A percentile compares a stretch with the other conserved stretches of the same genome.
Conservation (phyloP, 37 sponge, comb jelly and placozoan genomes). For the Aphrocallistes beatrix region DNA sequence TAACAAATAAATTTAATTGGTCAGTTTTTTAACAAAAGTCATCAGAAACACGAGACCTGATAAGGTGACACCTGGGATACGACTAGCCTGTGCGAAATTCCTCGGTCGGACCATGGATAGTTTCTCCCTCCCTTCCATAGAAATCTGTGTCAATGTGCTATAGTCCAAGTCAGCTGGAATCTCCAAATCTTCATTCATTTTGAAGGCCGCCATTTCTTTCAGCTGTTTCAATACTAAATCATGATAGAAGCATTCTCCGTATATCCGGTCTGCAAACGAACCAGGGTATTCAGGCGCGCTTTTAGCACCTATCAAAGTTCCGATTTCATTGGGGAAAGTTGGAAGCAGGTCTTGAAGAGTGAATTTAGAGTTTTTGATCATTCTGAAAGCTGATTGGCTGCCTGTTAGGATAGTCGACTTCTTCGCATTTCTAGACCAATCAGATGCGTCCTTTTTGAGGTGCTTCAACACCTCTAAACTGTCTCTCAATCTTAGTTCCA, state of each 20-base stretch:
- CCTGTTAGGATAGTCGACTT: background rate
- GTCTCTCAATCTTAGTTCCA: background rate
- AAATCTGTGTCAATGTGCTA: background rate
- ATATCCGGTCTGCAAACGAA: background rate
- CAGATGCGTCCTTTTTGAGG: background rate
- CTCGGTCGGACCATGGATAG: background rate
- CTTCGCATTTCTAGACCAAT: background rate
- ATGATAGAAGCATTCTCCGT: background rate
- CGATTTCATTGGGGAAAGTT: background rate
- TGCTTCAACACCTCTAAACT: background rate
- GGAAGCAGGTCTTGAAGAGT: background rate
- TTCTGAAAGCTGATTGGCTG: background rate
- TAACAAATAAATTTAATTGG: no score
- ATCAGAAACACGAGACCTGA: background rate
- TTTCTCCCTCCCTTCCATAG: background rate
- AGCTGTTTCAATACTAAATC: background rate
- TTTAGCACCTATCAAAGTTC: background rate
- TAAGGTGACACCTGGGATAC: background rate
- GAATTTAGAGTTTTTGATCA: background rate
- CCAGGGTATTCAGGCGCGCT: conserved; percentile 15
- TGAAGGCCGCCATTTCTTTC: background rate
- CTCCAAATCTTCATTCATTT: background rate
- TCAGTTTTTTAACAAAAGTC: background rate
- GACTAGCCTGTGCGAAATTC: conserved; percentile 6
- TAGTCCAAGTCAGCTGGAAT: background rate